Evolutionary conservation across 1,140 invertebrate genomes (phyloP), one percentile per base, ranked within the genome.

Genomic region (Sarcophaga peregrina): DNA sequence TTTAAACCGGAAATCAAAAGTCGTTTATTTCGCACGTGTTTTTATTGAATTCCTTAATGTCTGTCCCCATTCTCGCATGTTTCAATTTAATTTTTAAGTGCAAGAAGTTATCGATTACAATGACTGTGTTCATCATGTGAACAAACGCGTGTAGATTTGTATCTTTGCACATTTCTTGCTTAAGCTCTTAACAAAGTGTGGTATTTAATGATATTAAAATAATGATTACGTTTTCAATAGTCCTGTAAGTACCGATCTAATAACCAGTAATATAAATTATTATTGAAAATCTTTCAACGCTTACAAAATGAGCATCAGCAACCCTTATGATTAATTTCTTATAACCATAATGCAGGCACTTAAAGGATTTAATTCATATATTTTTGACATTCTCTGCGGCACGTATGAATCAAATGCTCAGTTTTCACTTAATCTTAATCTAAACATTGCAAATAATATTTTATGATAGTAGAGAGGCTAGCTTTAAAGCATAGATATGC

Each of bases 111-210:
- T 68, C 20, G 62, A 68, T n/a, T 58, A n/a, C n/a, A 25, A 68
- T 20, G 8, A 7, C 4, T 68, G 15, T 80, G 47, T 89, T 86
- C 89, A 89, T 87, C 88, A 89, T 89, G 85, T 86, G 85, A 80
- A 85, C 62, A 89, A 89, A 89, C 88, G 88, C 89, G 87, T 85
- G 78, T 76, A 83, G 88, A 89, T 89, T 87, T 85, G 86, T 87
- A 89, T 89, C 87, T 82, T 10, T 58, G 20, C 17, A 20, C 62
- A 68, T 20, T 68, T 68, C 20, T 20, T 9, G 20, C 17, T 74
- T n/a, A 68, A 68, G 17, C n/a, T 20, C 20, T 68, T n/a, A 68
- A 68, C 62, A 25, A 68, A 68, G 62, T 68, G 62, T 6, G 62
- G 62, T 68, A 68, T 68, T 68, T 9, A 68, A 20, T 68, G 20